phyloP scores from a whole-genome alignment of 1,140 invertebrate genomes.

The Goniozus legneri region DNA sequence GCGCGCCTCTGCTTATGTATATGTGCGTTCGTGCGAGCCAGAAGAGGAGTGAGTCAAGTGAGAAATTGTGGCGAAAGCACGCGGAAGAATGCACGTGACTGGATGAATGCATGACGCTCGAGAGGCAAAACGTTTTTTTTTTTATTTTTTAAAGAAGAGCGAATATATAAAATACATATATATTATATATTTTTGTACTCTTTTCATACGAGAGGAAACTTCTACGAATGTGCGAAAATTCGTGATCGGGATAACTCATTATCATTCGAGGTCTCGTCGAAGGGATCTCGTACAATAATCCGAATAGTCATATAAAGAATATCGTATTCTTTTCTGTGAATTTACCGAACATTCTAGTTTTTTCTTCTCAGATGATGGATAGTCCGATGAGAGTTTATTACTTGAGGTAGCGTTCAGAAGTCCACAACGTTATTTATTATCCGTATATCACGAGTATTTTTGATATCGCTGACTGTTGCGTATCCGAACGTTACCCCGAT shows the following conservation, averaged over 20 bases:
- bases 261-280: too few relatives aligned
- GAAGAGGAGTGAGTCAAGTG: not conserved
- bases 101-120: not conserved
- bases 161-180: slow-evolving; percentile 16
- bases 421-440: slow-evolving; percentile 19
- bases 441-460: slow-evolving; percentile 10
- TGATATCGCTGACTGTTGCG: not conserved
- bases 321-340: slow-evolving; percentile 10
- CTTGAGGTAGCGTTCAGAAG: slow-evolving; percentile 37
- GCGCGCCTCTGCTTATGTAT: slow-evolving; percentile 7
- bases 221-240: too few relatives aligned
- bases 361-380: slow-evolving; percentile 12
- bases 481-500: slow-evolving; percentile 35
- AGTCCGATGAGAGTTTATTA: slow-evolving; percentile 33
- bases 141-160: not conserved
- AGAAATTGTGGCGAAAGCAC: slow-evolving; percentile 2
- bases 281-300: too few relatives aligned
- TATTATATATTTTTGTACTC: slow-evolving; percentile 35
- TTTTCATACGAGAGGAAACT: slow-evolving; percentile 1
- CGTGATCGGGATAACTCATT: too few relatives aligned
- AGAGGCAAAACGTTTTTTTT: too few relatives aligned
- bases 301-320: not conserved
- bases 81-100: slow-evolving; percentile 11
- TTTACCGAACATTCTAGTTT: not conserved
- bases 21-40: not conserved